A percentile compares a stretch with the other conserved stretches of the same genome.
phyloP scores from a whole-genome alignment of 2,888 invertebrate genomes.

The Ormyrus nitidulus region DNA sequence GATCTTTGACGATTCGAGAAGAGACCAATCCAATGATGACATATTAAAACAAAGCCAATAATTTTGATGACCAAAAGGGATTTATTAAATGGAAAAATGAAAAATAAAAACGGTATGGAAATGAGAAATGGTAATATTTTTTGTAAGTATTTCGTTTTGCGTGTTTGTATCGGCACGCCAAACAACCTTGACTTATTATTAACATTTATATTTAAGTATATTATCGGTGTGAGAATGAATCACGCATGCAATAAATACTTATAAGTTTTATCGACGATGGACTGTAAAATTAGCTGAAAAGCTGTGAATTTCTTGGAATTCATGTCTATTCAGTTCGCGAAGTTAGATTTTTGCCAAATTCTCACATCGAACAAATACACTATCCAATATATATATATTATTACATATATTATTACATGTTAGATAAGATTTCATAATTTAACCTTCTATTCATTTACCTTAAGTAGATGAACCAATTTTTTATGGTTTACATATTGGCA shows the following conservation, averaged over 20 bases:
- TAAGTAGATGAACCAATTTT: slow-evolving; percentile 63
- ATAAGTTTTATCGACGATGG: background rate
- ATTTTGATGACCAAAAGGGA: slow-evolving; percentile 12
- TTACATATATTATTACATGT: slow-evolving; percentile 18
- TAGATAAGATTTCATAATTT: slow-evolving; percentile 27
- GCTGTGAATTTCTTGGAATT: background rate
- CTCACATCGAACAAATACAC: slow-evolving; percentile 31
- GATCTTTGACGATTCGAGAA: slow-evolving; percentile 32
- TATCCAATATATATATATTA: slow-evolving; percentile 34
- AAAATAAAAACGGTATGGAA: slow-evolving; percentile 28
- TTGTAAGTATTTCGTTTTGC: slow-evolving; percentile 77
- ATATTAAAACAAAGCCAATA: slow-evolving; percentile 10
- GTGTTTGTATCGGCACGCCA: slow-evolving; percentile 78
- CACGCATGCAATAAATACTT: background rate
- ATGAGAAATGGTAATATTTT: slow-evolving; percentile 51
- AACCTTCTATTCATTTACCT: slow-evolving; percentile 24
- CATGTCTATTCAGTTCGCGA: slow-evolving; percentile 2
- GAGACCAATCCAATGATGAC: slow-evolving; percentile 13
- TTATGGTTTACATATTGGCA: slow-evolving; percentile 64
- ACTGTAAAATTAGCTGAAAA: background rate
- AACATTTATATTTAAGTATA: slow-evolving; percentile 39
- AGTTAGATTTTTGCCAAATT: slow-evolving; percentile 9
- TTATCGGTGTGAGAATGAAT: slow-evolving; percentile 46
- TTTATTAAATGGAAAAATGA: slow-evolving; percentile 2
- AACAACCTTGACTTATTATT: slow-evolving; percentile 63